Conservation (phyloP, 2,797 vertebrate genomes). For the Periparus ater region DNA sequence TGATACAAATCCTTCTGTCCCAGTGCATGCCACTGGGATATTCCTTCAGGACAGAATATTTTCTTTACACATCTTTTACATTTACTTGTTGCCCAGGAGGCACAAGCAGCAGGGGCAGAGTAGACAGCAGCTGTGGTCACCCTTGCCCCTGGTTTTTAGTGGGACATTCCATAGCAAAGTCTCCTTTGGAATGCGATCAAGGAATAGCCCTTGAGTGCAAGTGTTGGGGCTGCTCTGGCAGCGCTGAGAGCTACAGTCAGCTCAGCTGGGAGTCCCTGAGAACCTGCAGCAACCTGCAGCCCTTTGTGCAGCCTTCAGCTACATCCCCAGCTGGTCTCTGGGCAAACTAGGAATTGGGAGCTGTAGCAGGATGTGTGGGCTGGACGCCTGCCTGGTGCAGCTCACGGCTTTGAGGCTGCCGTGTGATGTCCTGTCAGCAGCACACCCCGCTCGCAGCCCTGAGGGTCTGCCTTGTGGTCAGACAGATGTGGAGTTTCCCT, state of each 20-base stretch:
- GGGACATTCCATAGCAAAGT: background rate
- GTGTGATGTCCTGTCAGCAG: rapidly evolving
- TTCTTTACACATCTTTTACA: background rate
- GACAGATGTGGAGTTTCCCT: background rate
- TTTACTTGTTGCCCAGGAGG: background rate
- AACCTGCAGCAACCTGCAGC: background rate
- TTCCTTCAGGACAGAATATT: background rate
- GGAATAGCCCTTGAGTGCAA: rapidly evolving
- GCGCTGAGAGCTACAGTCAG: background rate
- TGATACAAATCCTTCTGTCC: background rate
- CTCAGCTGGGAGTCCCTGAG: background rate
- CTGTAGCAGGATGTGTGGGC: background rate
- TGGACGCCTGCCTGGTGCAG: background rate
- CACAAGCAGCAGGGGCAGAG: background rate
- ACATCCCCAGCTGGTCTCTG: background rate
- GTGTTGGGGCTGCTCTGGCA: background rate
- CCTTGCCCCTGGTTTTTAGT: rapidly evolving
- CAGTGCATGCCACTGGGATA: background rate
- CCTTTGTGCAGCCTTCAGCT: background rate
- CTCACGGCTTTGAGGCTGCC: background rate
- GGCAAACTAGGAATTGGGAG: background rate
- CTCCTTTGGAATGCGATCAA: background rate
- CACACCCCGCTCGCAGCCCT: background rate
- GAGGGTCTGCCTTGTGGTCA: background rate
- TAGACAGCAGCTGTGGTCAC: background rate